Conservation (phyloP, 2,797 vertebrate genomes). For the Podargus strigoides region DNA sequence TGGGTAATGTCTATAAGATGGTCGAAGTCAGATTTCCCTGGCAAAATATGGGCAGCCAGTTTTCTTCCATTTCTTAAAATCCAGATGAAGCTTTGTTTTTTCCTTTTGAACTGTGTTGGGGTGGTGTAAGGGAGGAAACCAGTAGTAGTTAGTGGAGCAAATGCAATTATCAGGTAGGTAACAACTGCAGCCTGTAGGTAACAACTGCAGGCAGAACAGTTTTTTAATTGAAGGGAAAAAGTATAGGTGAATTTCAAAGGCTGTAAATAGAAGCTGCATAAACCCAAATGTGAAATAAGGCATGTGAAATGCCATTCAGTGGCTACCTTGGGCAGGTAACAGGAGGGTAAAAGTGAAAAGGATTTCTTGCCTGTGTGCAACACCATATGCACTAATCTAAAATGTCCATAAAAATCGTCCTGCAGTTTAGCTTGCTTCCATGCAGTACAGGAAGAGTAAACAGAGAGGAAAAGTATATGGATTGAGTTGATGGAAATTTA, state of each 20-base stretch:
- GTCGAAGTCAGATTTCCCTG: not conserved
- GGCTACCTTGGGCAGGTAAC: not conserved
- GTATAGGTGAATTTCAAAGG: not conserved
- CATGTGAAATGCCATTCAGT: not conserved
- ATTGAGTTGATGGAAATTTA: conserved; percentile 57
- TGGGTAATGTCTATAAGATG: not conserved
- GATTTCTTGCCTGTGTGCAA: not conserved
- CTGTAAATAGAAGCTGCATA: not conserved
- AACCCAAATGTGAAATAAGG: not conserved
- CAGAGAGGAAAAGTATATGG: conserved; percentile 43
- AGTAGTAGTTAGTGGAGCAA: not conserved
- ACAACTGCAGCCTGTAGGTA: not conserved
- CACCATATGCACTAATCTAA: not conserved
- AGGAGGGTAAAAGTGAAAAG: not conserved
- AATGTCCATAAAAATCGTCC: conserved; percentile 10
- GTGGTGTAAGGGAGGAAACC: not conserved
- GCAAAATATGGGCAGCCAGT: not conserved
- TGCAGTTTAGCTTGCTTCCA: not conserved
- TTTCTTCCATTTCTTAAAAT: not conserved
- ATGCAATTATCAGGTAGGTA: not conserved
- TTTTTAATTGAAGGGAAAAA: not conserved
- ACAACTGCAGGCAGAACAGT: not conserved
- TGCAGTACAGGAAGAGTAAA: conserved; percentile 35
- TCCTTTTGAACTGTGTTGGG: not conserved
- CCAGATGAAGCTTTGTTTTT: not conserved